Evolutionary conservation across 1,140 invertebrate genomes (phyloP), one percentile per base, ranked within the genome.

Genomic region (Tribolium madens): DNA sequence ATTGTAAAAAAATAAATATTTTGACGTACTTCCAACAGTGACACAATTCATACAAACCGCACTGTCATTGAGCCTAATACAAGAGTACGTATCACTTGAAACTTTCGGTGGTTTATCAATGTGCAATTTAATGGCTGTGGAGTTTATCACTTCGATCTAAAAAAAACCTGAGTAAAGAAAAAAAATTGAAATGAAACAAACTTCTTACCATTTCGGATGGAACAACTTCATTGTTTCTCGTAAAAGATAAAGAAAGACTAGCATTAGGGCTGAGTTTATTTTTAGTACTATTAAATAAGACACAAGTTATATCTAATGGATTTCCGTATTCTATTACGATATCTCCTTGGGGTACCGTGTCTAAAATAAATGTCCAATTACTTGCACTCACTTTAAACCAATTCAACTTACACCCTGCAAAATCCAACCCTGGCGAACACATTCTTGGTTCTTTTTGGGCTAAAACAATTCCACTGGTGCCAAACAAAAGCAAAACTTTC

Each of bases 251-350:
- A 12, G 70, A 26, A n/a, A 21, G 53, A 79, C 77, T 81, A 46
- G 75, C 52, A 73, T 78, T 73, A n/a, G 13, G 52, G 52, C 68
- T 33, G 48, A 68, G 18, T 18, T 36, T 14, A 42, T 57, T 21
- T 12, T 53, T 18, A 72, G 12, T 42, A 18, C 70, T 42, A 33
- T 79, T 75, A 52, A 76, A 10, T 77, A 79, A 73, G 14, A 69
- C 71, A 76, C 80, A 81, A 5, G 13, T 76, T 68, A 81, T 81
- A 52, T 81, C 76, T 78, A 81, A 71, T 3, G 76, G 74, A n/a
- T 78, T 21, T n/a, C 80, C 80, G 73, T 78, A 78, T 73, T 78
- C 42, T 9, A 81, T 57, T 31, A 57, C 7, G 21, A 80, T 78
- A 46, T 80, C 79, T 60, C 79, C 79, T 18, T 57, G 47, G n/a